Evolutionary conservation across 2,113 vertebrate species (phyloP).

Genomic region (Cavia porcellus): DNA sequence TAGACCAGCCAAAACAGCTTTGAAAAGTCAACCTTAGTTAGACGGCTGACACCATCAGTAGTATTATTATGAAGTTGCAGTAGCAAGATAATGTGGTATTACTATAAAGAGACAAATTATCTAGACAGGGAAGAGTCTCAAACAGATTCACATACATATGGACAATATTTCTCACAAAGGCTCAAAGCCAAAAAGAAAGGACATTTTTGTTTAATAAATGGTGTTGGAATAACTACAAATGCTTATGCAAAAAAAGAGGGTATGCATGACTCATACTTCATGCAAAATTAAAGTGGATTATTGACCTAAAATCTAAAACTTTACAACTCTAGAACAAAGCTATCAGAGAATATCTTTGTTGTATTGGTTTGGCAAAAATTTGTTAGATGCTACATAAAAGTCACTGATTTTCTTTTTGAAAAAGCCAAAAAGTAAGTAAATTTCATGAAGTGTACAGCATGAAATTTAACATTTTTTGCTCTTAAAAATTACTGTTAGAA

Average conservation of each 20-base stretch:
- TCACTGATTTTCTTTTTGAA: neutral
- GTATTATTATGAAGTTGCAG: neutral
- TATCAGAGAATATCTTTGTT: neutral
- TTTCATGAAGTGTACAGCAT: neutral
- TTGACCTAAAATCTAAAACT: neutral
- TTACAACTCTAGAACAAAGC: neutral
- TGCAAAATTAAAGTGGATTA: neutral
- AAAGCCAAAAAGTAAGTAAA: neutral
- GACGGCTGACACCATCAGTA: neutral
- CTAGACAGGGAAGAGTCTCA: neutral
- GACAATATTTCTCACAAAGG: slow-evolving; percentile 10
- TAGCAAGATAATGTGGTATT: neutral
- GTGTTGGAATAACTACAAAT: neutral
- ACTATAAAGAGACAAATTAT: neutral
- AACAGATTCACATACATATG: neutral
- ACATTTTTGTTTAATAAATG: neutral
- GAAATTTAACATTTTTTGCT: neutral
- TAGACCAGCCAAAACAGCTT: neutral
- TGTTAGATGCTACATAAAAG: neutral
- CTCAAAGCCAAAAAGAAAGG: neutral
- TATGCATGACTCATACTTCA: neutral
- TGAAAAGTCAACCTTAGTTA: slow-evolving; percentile 14
- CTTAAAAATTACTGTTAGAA: neutral
- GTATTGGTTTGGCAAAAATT: neutral
- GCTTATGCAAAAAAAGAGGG: neutral